phyloP scores from a whole-genome alignment of 2,888 invertebrate genomes.

The Aethes cnicana region DNA sequence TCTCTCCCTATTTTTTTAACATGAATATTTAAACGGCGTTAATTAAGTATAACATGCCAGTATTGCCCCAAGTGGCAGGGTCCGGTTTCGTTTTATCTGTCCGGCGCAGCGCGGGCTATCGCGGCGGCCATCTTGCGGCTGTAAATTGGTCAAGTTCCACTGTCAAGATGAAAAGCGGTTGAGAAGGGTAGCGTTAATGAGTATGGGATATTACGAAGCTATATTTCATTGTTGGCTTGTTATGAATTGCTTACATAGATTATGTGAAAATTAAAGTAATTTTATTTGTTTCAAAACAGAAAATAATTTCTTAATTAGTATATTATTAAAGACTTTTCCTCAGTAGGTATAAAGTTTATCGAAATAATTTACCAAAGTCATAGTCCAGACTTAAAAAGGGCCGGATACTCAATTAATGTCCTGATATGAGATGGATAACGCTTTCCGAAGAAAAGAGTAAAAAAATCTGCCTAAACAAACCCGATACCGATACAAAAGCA shows the following conservation, averaged over 20 bases:
- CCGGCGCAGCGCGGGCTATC: slow-evolving; percentile 69
- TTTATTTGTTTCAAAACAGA: too few species aligned
- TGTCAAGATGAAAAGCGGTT: slow-evolving; percentile 75
- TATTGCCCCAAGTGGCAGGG: slow-evolving; percentile 44
- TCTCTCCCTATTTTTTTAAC: too few species aligned
- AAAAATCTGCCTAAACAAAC: neutral
- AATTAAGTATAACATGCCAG: slow-evolving; percentile 19
- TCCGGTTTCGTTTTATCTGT: slow-evolving; percentile 63
- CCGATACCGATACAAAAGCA: slow-evolving; percentile 29
- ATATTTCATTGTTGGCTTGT: slow-evolving; percentile 10
- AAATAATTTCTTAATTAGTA: too few species aligned
- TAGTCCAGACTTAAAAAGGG: too few species aligned
- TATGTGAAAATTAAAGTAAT: too few species aligned
- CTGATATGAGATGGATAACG: too few species aligned
- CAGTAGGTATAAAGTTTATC: too few species aligned
- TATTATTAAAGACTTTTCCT: too few species aligned
- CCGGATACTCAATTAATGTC: too few species aligned
- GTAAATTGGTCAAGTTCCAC: slow-evolving; percentile 57
- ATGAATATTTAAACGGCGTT: slow-evolving; percentile 17
- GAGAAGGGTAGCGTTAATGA: slow-evolving; percentile 73
- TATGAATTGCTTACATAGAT: too few species aligned
- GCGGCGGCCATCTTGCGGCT: slow-evolving; percentile 67
- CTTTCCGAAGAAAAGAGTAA: neutral
- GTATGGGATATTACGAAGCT: slow-evolving; percentile 45
- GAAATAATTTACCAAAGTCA: too few species aligned